Evolutionary conservation across 2,113 vertebrate species (phyloP).

Genomic region (Burhinus bistriatus): DNA sequence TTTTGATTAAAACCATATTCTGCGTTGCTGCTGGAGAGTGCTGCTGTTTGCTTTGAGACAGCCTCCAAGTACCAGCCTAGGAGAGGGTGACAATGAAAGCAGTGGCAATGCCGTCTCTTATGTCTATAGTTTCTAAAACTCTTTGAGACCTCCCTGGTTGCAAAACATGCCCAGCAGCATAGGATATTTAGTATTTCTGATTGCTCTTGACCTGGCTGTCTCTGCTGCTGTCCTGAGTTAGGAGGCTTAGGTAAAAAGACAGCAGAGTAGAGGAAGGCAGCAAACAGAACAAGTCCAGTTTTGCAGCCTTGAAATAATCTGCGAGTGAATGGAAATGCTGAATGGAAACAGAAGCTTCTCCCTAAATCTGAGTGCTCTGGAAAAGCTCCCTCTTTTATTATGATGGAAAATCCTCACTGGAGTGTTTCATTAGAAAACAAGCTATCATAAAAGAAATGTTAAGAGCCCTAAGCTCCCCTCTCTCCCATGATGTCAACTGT

Average conservation of each 20-base stretch:
- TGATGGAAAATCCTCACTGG: conserved; percentile 22
- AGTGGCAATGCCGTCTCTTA: neutral
- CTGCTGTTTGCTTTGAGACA: neutral
- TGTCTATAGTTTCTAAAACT: conserved; percentile 12
- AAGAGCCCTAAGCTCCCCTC: conserved; percentile 44
- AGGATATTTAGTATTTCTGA: conserved; percentile 50
- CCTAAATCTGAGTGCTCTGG: conserved; percentile 6
- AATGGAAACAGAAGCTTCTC: conserved; percentile 25
- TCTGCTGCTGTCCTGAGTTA: conserved; percentile 20
- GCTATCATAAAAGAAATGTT: conserved; percentile 40
- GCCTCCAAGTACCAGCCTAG: neutral
- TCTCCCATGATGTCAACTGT: conserved; percentile 53
- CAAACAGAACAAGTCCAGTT: neutral
- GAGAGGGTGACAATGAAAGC: neutral
- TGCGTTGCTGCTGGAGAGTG: neutral
- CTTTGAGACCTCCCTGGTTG: neutral
- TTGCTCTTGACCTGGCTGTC: conserved; percentile 31
- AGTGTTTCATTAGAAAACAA: conserved; percentile 40
- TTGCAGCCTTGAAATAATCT: conserved; percentile 23
- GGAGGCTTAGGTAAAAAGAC: conserved; percentile 26
- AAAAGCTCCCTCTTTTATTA: conserved; percentile 26
- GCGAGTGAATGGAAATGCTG: neutral
- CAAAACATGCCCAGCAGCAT: conserved; percentile 13
- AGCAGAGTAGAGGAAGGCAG: neutral
- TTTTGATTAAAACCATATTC: neutral